Percentiles rank a stretch among this genome's conserved stretches.
Evolutionary conservation across 2,888 invertebrate species (phyloP).

Genomic region (Dryobotodes eremita): DNA sequence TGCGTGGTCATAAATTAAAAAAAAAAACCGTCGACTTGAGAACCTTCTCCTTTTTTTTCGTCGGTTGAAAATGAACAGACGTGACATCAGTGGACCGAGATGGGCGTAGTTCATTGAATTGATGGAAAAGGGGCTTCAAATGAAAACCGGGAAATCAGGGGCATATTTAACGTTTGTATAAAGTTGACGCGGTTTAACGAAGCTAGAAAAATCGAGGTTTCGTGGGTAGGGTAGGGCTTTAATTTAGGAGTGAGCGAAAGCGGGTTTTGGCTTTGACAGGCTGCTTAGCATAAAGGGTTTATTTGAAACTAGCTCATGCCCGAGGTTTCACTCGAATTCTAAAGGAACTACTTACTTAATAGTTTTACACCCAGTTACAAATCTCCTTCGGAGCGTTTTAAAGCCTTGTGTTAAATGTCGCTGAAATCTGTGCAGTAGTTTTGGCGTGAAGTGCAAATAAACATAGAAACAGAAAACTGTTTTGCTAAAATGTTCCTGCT

Average conservation of each 20-base stretch:
- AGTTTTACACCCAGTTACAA: not conserved
- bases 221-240: not conserved
- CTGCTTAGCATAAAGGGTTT: conserved; percentile 7
- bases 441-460: too few species aligned
- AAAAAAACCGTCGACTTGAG: too few species aligned
- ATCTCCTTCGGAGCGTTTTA: too few species aligned
- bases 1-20: too few species aligned
- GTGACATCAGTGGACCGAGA: conserved; percentile 7
- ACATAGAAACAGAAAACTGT: not conserved
- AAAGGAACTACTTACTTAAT: not conserved
- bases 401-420: too few species aligned
- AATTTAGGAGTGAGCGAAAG: not conserved
- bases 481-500: too few species aligned
- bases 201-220: conserved; percentile 25
- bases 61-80: not conserved
- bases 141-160: conserved; percentile 10
- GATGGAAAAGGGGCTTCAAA: conserved; percentile 19
- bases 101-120: conserved; percentile 21
- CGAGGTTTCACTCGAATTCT: not conserved
- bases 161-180: conserved; percentile 15
- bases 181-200: conserved; percentile 34
- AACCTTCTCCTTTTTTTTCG: too few species aligned
- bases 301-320: not conserved
- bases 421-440: not conserved
- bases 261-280: not conserved